Conservation (phyloP, 2,888 invertebrate species). For the Pyrgus malvae region DNA sequence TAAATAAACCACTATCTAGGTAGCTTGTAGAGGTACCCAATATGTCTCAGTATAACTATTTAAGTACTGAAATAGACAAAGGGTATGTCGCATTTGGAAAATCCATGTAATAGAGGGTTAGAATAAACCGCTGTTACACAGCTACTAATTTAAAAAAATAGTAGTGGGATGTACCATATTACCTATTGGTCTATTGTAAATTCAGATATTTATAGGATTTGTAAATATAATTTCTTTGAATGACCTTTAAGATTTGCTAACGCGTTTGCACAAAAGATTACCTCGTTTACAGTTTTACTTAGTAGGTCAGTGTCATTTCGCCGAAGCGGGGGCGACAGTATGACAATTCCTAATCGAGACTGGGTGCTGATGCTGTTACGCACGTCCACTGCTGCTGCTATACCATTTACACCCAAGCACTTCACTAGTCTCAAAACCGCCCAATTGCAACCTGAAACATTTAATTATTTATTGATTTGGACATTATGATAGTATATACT, state of each 20-base stretch:
- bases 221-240: background rate
- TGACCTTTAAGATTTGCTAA: background rate
- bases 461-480: too few species aligned
- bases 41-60: too few species aligned
- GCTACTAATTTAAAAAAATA: too few species aligned
- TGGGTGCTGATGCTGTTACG: conserved; percentile 35
- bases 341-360: conserved; percentile 52
- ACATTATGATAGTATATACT: too few species aligned
- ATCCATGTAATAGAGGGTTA: too few species aligned
- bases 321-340: conserved; percentile 47
- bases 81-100: too few species aligned
- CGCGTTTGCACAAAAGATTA: conserved; percentile 31
- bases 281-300: conserved; percentile 47
- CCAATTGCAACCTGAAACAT: conserved; percentile 57
- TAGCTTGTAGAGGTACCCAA: too few species aligned
- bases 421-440: conserved; percentile 58
- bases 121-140: too few species aligned
- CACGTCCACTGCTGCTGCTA: conserved; percentile 52
- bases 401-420: conserved; percentile 65
- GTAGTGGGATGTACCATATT: too few species aligned
- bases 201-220: background rate
- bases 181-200: too few species aligned
- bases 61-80: too few species aligned
- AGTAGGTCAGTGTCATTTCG: conserved; percentile 45
- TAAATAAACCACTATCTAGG: too few species aligned